Evolutionary conservation across 2,888 invertebrate species (phyloP).

Genomic region (Lysandra coridon): DNA sequence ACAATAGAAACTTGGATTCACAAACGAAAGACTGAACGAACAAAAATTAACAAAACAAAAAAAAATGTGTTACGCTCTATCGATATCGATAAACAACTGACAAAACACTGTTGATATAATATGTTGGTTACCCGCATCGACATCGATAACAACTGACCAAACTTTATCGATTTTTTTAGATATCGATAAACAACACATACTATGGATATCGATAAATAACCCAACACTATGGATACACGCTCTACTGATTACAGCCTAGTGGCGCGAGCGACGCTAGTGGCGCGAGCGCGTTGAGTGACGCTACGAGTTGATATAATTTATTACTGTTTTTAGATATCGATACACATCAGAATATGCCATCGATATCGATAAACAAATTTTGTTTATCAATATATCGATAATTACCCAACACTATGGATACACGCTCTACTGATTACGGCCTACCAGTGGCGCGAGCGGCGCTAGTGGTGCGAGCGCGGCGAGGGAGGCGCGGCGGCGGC

Average conservation of each 20-base stretch:
- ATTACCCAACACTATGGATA: neutral
- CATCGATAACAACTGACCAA: no score
- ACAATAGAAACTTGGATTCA: no score
- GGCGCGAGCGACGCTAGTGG: constrained; percentile 49
- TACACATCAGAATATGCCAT: neutral
- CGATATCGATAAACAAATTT: neutral
- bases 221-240: neutral
- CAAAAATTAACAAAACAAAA: no score
- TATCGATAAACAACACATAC: neutral
- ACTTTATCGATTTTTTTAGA: no score
- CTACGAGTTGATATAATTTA: constrained; percentile 49
- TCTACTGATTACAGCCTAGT: constrained; percentile 56
- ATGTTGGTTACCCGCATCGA: no score
- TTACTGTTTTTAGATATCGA: neutral
- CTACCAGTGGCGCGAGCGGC: constrained; percentile 50
- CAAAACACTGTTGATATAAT: no score
- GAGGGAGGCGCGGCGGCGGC: constrained; percentile 73
- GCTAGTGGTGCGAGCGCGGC: constrained; percentile 68
- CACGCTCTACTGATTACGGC: constrained; percentile 52
- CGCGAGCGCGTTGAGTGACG: constrained; percentile 73
- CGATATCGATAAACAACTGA: no score
- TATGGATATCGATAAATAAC: neutral
- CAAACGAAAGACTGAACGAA: no score
- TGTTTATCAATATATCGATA: no score
- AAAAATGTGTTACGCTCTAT: no score